Percentiles rank a stretch among this genome's conserved stretches.
phyloP scores from a whole-genome alignment of 2,888 invertebrate genomes.

The Serrognathus titanus region DNA sequence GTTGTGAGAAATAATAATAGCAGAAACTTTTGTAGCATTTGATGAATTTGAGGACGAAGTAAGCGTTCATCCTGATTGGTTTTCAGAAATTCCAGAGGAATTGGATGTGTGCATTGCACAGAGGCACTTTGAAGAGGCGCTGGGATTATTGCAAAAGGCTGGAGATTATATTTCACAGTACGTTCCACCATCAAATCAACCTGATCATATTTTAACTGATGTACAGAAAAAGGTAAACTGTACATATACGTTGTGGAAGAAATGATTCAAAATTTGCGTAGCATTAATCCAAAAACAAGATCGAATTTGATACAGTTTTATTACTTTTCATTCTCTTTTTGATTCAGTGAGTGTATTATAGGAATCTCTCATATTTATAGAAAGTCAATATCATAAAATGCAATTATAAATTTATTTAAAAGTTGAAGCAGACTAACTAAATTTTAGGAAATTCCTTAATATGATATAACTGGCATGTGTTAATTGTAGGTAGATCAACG shows the following conservation, averaged over 20 bases:
- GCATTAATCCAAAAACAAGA: background rate
- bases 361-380: too few species aligned
- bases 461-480: too few species aligned
- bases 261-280: background rate
- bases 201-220: conserved; percentile 49
- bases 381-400: too few species aligned
- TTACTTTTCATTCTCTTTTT: too few species aligned
- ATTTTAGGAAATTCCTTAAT: too few species aligned
- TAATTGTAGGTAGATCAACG: conserved; percentile 61
- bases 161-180: conserved; percentile 53
- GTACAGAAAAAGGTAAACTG: conserved; percentile 47
- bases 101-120: conserved; percentile 93
- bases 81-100: conserved; percentile 88
- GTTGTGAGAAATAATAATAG: background rate
- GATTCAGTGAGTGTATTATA: too few species aligned
- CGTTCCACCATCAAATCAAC: conserved; percentile 35
- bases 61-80: conserved; percentile 71
- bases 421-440: too few species aligned
- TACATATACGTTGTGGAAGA: background rate
- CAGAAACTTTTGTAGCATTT: conserved; percentile 37
- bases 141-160: conserved; percentile 71
- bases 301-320: too few species aligned
- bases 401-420: too few species aligned
- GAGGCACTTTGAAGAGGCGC: conserved; percentile 91
- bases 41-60: conserved; percentile 46